Evolutionary conservation across 2,113 vertebrate genomes (phyloP), one percentile per base, ranked within the genome.

Genomic region (Alethe diademata): DNA sequence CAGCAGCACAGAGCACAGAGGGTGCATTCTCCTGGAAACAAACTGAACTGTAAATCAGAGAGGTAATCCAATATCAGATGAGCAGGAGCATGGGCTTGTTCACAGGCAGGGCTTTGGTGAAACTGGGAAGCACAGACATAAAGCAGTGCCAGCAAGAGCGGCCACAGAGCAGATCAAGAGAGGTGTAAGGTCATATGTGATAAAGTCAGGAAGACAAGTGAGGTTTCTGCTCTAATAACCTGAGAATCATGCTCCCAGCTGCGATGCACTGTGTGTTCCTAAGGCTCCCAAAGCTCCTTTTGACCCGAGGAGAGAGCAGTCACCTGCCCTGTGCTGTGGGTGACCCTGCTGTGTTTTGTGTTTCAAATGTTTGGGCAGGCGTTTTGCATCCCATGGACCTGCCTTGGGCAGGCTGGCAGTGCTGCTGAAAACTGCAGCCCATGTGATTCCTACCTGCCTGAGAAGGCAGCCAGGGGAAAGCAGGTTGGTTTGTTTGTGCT

Each of bases 201-300:
- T 91, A 70, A 65, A 0, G 1, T 19, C 57, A 31, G 42, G 66
- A 95, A 70, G 70, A 66, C 12, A 43, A 76, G 83, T 14, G 38
- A 81, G 74, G 71, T 73, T 91, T 93, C 60, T 87, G 54, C 81
- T 88, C 81, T 7, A 57, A 94, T 91, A 90, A 83, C 64, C 58
- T 43, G 31, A 62, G 74, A 62, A 47, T 35, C 6, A 1, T 8
- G n/a, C 50, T 62, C 50, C 1, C 5, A 81, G 33, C 81, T 72
- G 73, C 3, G 22, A 72, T 1, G 14, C 2, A 13, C 31, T 2
- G 9, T 11, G 8, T 69, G 24, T 57, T 91, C 25, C 31, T 74
- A 45, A 82, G 42, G 74, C 47, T 91, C 67, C 75, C 72, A 58
- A 38, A 62, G n/a, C 40, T 61, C 0, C 0, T 15, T 43, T 53